These are phyloP conservation scores for Caenorhabditis sp. DNA, from an alignment of 2,888 invertebrate species.

Conservation along the genomic window DNA sequence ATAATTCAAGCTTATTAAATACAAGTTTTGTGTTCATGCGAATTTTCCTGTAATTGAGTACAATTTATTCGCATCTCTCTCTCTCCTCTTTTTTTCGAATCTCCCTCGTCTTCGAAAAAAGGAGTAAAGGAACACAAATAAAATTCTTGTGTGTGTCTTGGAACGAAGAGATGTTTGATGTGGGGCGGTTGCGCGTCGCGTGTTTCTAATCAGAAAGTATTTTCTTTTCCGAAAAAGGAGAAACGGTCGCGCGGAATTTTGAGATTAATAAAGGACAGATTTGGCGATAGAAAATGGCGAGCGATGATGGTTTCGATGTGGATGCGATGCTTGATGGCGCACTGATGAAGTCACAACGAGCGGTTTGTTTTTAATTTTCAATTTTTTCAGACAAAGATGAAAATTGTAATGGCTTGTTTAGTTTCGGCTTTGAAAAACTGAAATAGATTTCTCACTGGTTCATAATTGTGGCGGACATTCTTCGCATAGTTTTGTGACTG, in stretches of 20 bases:
- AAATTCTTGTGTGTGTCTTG: neutral
- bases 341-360: constrained; percentile 13
- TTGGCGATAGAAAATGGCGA: constrained; percentile 23
- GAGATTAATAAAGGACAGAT: neutral
- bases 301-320: constrained; percentile 36
- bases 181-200: neutral
- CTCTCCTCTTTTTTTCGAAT: neutral
- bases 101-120: neutral
- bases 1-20: neutral
- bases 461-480: too few relatives aligned
- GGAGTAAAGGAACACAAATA: neutral
- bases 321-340: constrained; percentile 56
- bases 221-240: neutral
- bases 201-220: neutral
- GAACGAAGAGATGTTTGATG: neutral
- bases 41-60: too few relatives aligned
- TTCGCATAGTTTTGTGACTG: too few relatives aligned
- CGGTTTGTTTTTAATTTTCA: constrained; percentile 1
- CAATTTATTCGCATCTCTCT: neutral
- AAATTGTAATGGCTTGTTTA: neutral
- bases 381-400: neutral
- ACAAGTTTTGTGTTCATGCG: too few relatives aligned
- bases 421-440: too few relatives aligned
- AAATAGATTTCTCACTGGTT: too few relatives aligned
- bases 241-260: neutral